Evolutionary conservation across 2,797 vertebrate species (phyloP).

Genomic region (Adrianichthys oophorus): DNA sequence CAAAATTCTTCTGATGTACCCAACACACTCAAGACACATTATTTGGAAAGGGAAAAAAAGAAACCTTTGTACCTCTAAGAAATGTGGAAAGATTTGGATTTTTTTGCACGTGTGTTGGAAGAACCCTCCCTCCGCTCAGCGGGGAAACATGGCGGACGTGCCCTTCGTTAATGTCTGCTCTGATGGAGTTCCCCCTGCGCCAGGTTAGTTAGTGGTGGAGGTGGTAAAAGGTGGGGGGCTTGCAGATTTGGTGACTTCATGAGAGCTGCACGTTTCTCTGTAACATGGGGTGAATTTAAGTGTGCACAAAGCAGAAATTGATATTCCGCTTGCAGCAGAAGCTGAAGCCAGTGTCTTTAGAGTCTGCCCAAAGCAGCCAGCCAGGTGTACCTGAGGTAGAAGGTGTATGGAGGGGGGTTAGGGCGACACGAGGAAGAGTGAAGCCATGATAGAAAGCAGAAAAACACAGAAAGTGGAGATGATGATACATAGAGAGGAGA

Average conservation of each 20-base stretch:
- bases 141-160: slow-evolving; percentile 17
- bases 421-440: slow-evolving; percentile 23
- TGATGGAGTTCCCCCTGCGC: slow-evolving; percentile 17
- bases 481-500: slow-evolving; percentile 6
- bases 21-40: slow-evolving; percentile 62
- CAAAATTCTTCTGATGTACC: slow-evolving; percentile 83
- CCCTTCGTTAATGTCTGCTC: slow-evolving; percentile 28
- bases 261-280: slow-evolving; percentile 37
- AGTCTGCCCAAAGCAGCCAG: slow-evolving; percentile 67
- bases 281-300: slow-evolving; percentile 23
- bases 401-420: slow-evolving; percentile 24
- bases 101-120: slow-evolving; percentile 31
- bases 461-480: slow-evolving; percentile 29
- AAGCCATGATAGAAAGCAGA: slow-evolving; percentile 38
- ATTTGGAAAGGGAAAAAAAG: slow-evolving; percentile 45
- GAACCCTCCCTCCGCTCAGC: no score
- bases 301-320: slow-evolving; percentile 48
- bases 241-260: slow-evolving; percentile 17
- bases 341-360: slow-evolving; percentile 68
- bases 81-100: slow-evolving; percentile 2
- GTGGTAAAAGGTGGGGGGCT: slow-evolving; percentile 10
- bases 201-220: slow-evolving; percentile 7
- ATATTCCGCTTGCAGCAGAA: slow-evolving; percentile 67
- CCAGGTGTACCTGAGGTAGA: slow-evolving; percentile 60
- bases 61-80: slow-evolving; percentile 34